Conservation (phyloP, 37 sponge, comb jelly and placozoan genomes). For the Amphimedon queenslandica region DNA sequence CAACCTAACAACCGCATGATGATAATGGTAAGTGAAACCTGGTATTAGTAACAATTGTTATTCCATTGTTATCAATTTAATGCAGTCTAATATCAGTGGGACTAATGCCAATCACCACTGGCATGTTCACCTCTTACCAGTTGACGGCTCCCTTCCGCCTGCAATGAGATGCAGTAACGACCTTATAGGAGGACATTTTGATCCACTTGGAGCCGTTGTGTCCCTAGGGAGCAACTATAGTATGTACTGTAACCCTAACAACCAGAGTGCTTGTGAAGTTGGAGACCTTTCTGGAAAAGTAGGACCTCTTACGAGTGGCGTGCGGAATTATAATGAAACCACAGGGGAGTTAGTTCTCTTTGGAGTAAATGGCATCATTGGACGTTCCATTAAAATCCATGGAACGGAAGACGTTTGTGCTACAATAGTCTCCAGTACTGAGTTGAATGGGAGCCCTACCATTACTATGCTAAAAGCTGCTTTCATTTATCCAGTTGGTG, state of each 20-base stretch:
- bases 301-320: constrained; percentile 15
- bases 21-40: not conserved
- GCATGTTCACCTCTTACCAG: constrained; percentile 55
- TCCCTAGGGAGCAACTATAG: constrained; percentile 5
- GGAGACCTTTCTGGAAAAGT: constrained; percentile 62
- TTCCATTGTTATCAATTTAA: not conserved
- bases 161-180: constrained; percentile 14
- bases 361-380: constrained; percentile 42
- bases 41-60: not conserved
- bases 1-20: not conserved
- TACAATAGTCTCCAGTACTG: not conserved
- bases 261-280: constrained; percentile 34
- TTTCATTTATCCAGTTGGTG: constrained; percentile 43
- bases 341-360: constrained; percentile 16
- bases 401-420: constrained; percentile 13
- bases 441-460: not conserved
- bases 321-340: constrained; percentile 1
- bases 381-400: constrained; percentile 53
- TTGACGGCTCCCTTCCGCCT: constrained; percentile 37
- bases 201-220: constrained; percentile 17
- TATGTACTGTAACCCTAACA: constrained; percentile 4
- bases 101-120: constrained; percentile 7
- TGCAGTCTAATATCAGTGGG: not conserved
- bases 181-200: constrained; percentile 41
- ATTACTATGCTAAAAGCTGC: constrained; percentile 28